Evolutionary conservation across 2,113 vertebrate species (phyloP).

Genomic region (Salvator merianae): DNA sequence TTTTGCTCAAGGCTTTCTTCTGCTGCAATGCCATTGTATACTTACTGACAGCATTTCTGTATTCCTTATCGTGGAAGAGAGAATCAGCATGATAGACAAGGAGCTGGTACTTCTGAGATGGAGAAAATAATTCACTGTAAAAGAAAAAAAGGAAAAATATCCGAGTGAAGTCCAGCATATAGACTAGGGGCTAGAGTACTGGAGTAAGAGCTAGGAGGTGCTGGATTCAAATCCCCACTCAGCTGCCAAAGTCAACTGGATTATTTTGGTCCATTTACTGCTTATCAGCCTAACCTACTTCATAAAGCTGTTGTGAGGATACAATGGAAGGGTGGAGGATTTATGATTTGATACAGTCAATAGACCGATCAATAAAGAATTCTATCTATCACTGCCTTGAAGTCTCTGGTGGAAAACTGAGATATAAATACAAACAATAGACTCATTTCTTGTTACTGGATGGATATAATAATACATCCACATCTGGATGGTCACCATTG

Average conservation of each 20-base stretch:
- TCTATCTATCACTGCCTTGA: too few relatives aligned
- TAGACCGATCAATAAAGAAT: too few relatives aligned
- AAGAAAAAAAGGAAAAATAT: background rate
- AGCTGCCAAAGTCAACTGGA: background rate
- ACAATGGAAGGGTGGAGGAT: background rate
- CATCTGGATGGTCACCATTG: too few relatives aligned
- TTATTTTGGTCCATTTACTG: background rate
- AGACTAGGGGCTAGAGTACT: too few relatives aligned
- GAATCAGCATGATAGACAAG: conserved; percentile 96
- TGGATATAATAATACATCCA: too few relatives aligned
- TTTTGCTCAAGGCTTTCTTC: conserved; percentile 97
- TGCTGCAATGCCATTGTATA: conserved; percentile 97
- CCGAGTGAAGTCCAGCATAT: background rate
- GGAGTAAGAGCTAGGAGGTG: background rate
- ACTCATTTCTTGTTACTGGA: too few relatives aligned
- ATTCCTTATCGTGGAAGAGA: conserved; percentile 98
- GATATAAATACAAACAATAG: too few relatives aligned
- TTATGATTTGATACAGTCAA: too few relatives aligned
- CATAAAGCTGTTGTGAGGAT: background rate
- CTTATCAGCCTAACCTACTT: background rate
- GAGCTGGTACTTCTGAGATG: conserved; percentile 97
- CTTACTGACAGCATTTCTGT: conserved; percentile 96
- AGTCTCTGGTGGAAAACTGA: too few relatives aligned
- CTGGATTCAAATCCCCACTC: background rate
- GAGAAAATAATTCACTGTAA: conserved; percentile 90